A percentile compares a stretch with the other conserved stretches of the same genome.
Conservation (phyloP, 1,140 invertebrate species). For the Drosophila rhopaloa region DNA sequence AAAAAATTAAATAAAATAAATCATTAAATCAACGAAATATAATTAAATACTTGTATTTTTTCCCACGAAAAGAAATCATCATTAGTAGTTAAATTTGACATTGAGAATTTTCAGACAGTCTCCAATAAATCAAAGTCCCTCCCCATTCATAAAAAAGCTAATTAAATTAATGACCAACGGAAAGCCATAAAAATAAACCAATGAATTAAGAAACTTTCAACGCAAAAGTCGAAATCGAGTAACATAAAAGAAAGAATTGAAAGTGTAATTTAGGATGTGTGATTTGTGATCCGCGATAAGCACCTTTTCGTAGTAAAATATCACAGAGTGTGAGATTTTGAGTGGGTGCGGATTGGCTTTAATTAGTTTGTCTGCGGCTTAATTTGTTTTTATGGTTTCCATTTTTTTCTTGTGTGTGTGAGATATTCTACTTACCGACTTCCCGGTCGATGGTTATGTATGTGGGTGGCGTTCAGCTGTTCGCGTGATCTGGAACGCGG, state of each 20-base stretch:
- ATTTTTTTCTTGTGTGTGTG: constrained; percentile 4
- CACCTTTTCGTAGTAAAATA: background rate
- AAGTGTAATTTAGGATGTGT: constrained; percentile 24
- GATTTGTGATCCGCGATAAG: constrained; percentile 20
- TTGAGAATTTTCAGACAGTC: background rate
- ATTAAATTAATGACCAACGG: constrained; percentile 26
- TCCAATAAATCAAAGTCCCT: constrained; percentile 19
- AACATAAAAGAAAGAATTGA: constrained; percentile 29
- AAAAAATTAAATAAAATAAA: background rate
- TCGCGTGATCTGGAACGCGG: constrained; percentile 88
- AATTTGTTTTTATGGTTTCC: constrained; percentile 4
- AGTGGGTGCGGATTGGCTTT: constrained; percentile 23
- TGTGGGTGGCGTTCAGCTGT: constrained; percentile 84
- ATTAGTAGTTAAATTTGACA: background rate
- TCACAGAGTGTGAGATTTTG: constrained; percentile 1
- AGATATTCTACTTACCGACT: constrained; percentile 85
- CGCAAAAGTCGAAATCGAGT: constrained; percentile 2
- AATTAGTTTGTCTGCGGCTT: constrained; percentile 4
- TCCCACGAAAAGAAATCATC: background rate
- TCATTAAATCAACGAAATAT: background rate
- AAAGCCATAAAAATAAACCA: constrained; percentile 22
- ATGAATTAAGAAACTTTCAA: constrained; percentile 23
- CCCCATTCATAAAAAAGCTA: constrained; percentile 1
- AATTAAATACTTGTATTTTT: constrained; percentile 14
- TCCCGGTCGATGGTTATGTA: constrained; percentile 86